phyloP scores from a whole-genome alignment of 2,113 vertebrate genomes.

The Nycticorax nycticorax region DNA sequence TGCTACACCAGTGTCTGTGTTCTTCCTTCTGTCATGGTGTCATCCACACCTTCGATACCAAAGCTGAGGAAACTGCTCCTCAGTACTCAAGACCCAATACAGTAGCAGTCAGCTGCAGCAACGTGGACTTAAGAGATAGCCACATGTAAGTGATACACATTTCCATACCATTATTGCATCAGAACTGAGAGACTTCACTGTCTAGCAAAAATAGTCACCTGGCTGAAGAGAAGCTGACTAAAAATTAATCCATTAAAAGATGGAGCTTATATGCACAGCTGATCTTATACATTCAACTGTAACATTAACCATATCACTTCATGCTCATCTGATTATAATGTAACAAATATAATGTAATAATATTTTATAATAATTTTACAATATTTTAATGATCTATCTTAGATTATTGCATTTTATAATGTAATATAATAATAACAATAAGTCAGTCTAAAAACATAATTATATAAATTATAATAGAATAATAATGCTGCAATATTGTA shows the following conservation, averaged over 20 bases:
- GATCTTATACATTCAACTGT: neutral
- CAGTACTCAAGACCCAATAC: neutral
- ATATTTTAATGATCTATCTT: neutral
- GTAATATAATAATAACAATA: neutral
- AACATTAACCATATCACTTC: neutral
- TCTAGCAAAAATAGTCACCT: neutral
- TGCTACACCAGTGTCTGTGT: neutral
- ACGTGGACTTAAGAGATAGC: neutral
- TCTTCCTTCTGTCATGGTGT: neutral
- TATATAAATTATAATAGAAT: neutral
- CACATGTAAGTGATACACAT: neutral
- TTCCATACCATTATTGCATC: neutral
- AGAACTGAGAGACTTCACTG: neutral
- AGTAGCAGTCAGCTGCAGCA: neutral
- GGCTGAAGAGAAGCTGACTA: neutral
- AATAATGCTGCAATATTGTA: neutral
- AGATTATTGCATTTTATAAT: neutral
- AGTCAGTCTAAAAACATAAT: neutral
- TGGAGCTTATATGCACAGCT: neutral
- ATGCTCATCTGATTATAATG: neutral
- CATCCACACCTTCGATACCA: neutral
- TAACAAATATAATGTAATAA: neutral
- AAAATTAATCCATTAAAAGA: neutral
- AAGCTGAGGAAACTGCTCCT: neutral
- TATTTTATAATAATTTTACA: neutral